phyloP scores from a whole-genome alignment of 2,797 vertebrate genomes.

The Sparidentex hasta region DNA sequence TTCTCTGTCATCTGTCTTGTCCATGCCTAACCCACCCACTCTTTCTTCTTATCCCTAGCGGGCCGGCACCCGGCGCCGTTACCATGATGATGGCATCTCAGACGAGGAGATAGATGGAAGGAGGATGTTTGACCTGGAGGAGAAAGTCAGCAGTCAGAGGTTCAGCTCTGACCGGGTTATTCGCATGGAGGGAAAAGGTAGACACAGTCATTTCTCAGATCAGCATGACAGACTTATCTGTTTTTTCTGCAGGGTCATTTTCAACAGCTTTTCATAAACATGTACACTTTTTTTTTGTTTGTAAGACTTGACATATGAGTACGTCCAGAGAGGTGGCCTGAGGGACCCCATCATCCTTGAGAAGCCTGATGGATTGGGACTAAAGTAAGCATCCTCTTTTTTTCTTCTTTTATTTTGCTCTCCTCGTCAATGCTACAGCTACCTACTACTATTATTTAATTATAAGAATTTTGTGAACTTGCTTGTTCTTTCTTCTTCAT shows the following conservation, averaged over 20 bases:
- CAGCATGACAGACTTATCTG: not conserved
- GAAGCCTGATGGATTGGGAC: slow-evolving; percentile 92
- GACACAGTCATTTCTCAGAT: not conserved
- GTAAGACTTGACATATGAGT: slow-evolving; percentile 93
- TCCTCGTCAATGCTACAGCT: not conserved
- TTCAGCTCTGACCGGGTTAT: slow-evolving; percentile 92
- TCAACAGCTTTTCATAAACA: too few species aligned
- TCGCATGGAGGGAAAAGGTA: slow-evolving; percentile 96
- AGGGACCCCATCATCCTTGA: slow-evolving; percentile 95
- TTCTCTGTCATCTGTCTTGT: not conserved
- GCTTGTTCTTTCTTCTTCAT: not conserved
- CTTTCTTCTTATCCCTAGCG: slow-evolving; percentile 82
- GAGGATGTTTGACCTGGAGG: slow-evolving; percentile 96
- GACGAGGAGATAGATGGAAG: slow-evolving; percentile 98
- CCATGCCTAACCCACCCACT: not conserved
- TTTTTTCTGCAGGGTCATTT: too few species aligned
- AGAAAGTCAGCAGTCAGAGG: slow-evolving; percentile 92
- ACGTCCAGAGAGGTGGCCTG: slow-evolving; percentile 92
- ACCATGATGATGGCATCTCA: slow-evolving; percentile 97
- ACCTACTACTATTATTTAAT: too few species aligned
- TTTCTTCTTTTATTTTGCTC: not conserved
- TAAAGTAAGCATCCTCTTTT: slow-evolving; percentile 87
- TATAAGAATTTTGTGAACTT: not conserved
- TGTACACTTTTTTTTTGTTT: not conserved
- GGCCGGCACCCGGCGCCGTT: slow-evolving; percentile 93